Conservation (phyloP, 1,140 invertebrate genomes). For the Diploscapter pachys region DNA sequence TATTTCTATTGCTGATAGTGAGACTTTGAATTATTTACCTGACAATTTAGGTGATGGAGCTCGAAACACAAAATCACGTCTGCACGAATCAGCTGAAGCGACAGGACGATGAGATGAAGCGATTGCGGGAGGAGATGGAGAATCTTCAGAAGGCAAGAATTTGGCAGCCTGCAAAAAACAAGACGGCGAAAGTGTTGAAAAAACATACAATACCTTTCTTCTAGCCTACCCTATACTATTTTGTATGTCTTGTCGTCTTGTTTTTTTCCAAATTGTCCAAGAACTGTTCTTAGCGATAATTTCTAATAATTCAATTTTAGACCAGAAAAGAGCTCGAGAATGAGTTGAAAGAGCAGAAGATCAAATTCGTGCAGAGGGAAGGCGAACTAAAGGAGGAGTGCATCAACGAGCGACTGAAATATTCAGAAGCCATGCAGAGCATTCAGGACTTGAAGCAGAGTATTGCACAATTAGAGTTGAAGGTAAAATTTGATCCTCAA, state of each 20-base stretch:
- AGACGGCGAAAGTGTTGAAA: not conserved
- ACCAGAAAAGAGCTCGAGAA: conserved; percentile 74
- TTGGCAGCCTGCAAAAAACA: not conserved
- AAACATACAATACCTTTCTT: too few relatives aligned
- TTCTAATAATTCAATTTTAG: conserved; percentile 59
- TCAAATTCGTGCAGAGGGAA: conserved; percentile 81
- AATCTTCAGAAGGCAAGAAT: conserved; percentile 59
- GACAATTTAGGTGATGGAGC: conserved; percentile 76
- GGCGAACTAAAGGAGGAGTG: conserved; percentile 83
- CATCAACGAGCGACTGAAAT: conserved; percentile 87
- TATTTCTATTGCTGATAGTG: too few relatives aligned
- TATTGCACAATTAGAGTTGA: conserved; percentile 85
- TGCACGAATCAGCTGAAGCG: conserved; percentile 85
- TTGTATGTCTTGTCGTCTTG: too few relatives aligned
- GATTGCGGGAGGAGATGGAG: conserved; percentile 75
- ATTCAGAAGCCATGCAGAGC: conserved; percentile 85
- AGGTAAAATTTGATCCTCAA: conserved; percentile 65
- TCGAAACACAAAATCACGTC: conserved; percentile 92
- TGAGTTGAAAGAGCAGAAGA: conserved; percentile 77
- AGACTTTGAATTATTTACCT: conserved; percentile 13
- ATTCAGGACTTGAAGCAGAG: conserved; percentile 91
- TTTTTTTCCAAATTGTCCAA: too few relatives aligned
- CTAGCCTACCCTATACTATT: too few relatives aligned
- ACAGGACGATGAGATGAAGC: conserved; percentile 87
- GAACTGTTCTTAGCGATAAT: not conserved